Evolutionary conservation across 1,140 invertebrate genomes (phyloP), one percentile per base, ranked within the genome.

Genomic region (Hypothenemus hampei): DNA sequence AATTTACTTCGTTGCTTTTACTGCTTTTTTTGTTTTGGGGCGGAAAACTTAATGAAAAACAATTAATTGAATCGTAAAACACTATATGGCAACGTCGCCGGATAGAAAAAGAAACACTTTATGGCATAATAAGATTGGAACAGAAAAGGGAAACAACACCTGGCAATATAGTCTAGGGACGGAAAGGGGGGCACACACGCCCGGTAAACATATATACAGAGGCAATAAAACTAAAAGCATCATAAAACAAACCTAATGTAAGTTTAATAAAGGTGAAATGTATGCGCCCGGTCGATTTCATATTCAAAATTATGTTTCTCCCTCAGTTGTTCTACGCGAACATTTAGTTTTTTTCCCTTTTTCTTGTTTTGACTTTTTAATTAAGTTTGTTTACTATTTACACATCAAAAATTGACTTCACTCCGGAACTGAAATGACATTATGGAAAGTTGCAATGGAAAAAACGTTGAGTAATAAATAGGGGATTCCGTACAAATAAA

Each of bases 211-310:
- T 6, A n/a, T n/a, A 29, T 6, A 29, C 43, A 45, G 8, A 26
- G 19, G 43, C 43, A 45, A 45, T 45, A 45, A 45, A 45, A 24
- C 24, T 45, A 31, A 45, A 45, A 45, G 43, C 43, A 45, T 45
- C 43, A 45, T 45, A 45, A 45, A 45, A 45, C 19, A 45, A 29
- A 29, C 43, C 43, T 45, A 45, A 45, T 45, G 43, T 45, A 45
- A 45, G 2, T 45, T 45, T 45, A 45, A 45, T 45, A 45, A 45
- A 20, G 43, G 22, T n/a, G 43, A 45, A 45, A 29, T 26, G 22
- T 22, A 43, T 19, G 21, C 40, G 24, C 13, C 39, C n/a, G 22
- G 33, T 8, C 13, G 13, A 8, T 29, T 45, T 31, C 43, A 21
- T 45, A 45, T 45, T 45, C 43, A 31, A 26, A 45, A 29, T n/a